Base-by-base conservation (phyloP, 37 sponge, comb jelly and placozoan species). In the Beroe ovata region DNA sequence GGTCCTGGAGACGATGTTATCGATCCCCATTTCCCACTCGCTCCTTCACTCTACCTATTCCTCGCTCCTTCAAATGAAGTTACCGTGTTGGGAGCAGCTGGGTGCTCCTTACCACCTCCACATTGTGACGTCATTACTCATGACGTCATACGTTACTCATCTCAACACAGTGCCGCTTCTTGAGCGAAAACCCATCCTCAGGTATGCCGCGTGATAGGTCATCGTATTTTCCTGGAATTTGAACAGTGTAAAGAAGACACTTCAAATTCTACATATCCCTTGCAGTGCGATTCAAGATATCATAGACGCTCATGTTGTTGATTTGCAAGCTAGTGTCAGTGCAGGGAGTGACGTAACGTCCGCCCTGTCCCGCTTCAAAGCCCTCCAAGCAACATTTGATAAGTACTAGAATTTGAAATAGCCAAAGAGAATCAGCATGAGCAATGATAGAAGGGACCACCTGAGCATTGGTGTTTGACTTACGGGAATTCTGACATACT, bases 31-130 rank as follows among this genome's bases (percentile, higher is more conserved):
- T 8, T 69, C 71, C 71, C 38, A 69, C 71, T 2, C 71, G 3
- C 38, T 8, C 71, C 71, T 69, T 8, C 71, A 69, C 71, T 69
- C 71, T 8, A 69, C 71, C 71, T 69, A 69, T 38, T 69, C 71
- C 35, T 69, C 71, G 37, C 71, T 69, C 71, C 36, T 69, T 20
- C 71, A 69, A 20, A 29, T 69, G 38, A 69, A 69, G 71, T 21
- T 69, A 34, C 71, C 71, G 1, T 69, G 71, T 20, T 69, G 71
- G 71, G 38, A 69, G 38, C 71, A 69, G 71, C 71, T 69, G 8
- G 71, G 71, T 3, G 38, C 36, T 16, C 71, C 71, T 38, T 69
- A 69, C 71, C 71, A 69, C 71, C 71, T 69, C 25, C 71, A 69
- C 71, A 69, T 69, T 8, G 71, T 36, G 1, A 69, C 38, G 36